Base-by-base conservation (phyloP, 2,113 vertebrate species). In the Pagrus major region DNA sequence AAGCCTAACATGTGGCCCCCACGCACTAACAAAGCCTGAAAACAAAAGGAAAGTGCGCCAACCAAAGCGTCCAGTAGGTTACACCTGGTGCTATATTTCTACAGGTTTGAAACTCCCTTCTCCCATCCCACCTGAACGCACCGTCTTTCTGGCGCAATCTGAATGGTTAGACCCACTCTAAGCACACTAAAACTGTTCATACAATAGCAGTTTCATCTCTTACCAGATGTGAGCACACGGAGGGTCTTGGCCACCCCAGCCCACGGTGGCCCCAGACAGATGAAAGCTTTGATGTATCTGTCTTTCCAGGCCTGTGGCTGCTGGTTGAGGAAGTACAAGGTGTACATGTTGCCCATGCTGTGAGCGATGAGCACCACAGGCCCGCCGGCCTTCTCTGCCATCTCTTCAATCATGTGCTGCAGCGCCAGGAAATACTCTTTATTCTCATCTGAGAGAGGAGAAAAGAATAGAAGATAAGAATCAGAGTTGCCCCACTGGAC, bases 341-440 rank as follows among this genome's bases (percentile, higher is more conserved):
- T 96, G 93, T 99, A 99, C 96, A 99, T 95, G 81, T 99, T 99
- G 20, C 98, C 98, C 98, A 99, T 99, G 37, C 98, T 99, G 94
- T 99, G 98, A 64, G 98, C 98, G 6, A 99, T 95, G 51, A 99
- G 93, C 42, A 98, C 96, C 79, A 99, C 96, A 0, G 97, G 97
- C 59, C 96, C 91, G 0, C 96, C 95, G 1, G 96, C 96, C 33
- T 95, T 93, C 78, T 96, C 91, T 2, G 96, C 94, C 97, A 99
- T 97, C 3, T 93, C 89, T 89, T 99, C 98, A 16, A 99, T 97
- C 97, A 99, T 97, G 92, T 94, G 80, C 88, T 94, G 95, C 83
- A 99, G 95, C 0, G 88, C 93, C 92, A 96, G 82, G 91, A 99
- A 99, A 83, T 97, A 99, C 4, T 95, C 93, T 84, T 91, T 90